phyloP scores from a whole-genome alignment of 2,797 vertebrate species.

The Coregonus ussuriensis region DNA sequence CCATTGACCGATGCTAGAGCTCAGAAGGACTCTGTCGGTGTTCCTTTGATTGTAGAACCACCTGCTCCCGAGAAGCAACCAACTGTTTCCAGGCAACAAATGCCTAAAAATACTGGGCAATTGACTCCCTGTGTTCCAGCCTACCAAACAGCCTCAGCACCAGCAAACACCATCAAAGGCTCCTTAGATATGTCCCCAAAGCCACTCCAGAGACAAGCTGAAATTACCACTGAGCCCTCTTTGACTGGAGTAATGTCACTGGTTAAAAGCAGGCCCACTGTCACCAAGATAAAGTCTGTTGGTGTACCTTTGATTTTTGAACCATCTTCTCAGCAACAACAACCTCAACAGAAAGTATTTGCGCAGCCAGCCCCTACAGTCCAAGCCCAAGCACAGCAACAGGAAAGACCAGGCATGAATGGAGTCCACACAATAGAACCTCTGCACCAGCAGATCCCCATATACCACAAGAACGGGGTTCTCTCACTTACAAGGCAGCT shows the following conservation, averaged over 20 bases:
- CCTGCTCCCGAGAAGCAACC: constrained; percentile 24
- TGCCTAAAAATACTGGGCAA: background rate
- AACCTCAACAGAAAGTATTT: constrained; percentile 15
- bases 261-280: constrained; percentile 49
- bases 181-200: constrained; percentile 73
- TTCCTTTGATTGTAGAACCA: constrained; percentile 57
- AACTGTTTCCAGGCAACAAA: constrained; percentile 19
- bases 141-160: constrained; percentile 54
- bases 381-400: constrained; percentile 13
- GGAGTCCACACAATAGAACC: constrained; percentile 53
- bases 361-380: constrained; percentile 5
- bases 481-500: constrained; percentile 37
- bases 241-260: constrained; percentile 54
- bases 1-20: constrained; percentile 1
- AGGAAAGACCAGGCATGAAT: constrained; percentile 36
- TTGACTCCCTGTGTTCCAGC: background rate
- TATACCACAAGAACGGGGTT: constrained; percentile 39
- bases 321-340: constrained; percentile 37
- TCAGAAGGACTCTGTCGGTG: constrained; percentile 19
- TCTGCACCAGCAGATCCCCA: constrained; percentile 48
- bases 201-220: constrained; percentile 35
- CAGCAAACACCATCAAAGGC: constrained; percentile 66
- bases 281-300: constrained; percentile 37
- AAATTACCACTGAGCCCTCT: constrained; percentile 24
- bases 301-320: constrained; percentile 63